Conservation (phyloP, 2,113 vertebrate genomes). For the Xenopus borealis region DNA sequence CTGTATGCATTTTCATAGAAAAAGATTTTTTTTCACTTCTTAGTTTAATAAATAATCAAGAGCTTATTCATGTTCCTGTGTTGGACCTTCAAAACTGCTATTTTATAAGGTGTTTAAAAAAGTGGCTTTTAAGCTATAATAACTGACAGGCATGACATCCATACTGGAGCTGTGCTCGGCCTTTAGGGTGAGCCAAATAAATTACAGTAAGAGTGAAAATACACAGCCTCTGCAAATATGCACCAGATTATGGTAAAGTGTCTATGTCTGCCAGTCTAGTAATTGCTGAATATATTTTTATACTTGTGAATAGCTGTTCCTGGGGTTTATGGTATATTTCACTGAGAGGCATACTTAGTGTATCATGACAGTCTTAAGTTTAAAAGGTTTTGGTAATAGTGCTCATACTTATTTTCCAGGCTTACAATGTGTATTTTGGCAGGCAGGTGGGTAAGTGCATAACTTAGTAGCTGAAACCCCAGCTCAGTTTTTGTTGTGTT, state of each 20-base stretch:
- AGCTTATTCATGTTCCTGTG: no score
- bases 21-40: no score
- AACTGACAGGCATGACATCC: conserved; percentile 34
- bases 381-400: conserved; percentile 11
- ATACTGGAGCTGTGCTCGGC: conserved; percentile 15
- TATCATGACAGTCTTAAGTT: conserved; percentile 21
- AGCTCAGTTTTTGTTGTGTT: conserved; percentile 23
- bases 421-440: conserved; percentile 35
- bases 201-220: conserved; percentile 12
- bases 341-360: conserved; percentile 18
- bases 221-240: neutral
- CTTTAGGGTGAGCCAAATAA: conserved; percentile 8
- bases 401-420: conserved; percentile 38
- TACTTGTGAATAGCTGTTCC: conserved; percentile 21
- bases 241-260: conserved; percentile 24
- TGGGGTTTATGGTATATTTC: conserved; percentile 33
- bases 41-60: no score
- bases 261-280: conserved; percentile 18
- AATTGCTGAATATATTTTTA: conserved; percentile 32
- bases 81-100: conserved; percentile 14
- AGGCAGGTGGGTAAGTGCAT: neutral
- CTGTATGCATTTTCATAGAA: no score
- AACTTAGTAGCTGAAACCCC: conserved; percentile 21
- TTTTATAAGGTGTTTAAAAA: conserved; percentile 42
- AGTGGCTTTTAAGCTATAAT: conserved; percentile 27